Conservation (phyloP, 2,888 invertebrate genomes). For the Drosophila anomalipes region DNA sequence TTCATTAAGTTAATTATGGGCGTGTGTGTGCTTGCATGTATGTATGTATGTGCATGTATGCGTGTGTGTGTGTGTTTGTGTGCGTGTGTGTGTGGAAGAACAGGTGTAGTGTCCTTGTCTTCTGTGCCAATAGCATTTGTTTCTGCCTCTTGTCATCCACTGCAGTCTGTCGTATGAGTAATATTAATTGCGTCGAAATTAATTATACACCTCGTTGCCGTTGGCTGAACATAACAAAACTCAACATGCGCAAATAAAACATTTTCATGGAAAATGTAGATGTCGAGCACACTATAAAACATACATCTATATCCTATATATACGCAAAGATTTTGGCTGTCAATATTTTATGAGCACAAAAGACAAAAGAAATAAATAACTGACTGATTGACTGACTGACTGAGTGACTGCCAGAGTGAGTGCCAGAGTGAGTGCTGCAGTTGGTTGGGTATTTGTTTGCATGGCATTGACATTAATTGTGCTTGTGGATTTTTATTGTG, state of each 20-base stretch:
- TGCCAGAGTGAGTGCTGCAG: constrained; percentile 5
- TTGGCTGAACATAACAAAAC: constrained; percentile 27
- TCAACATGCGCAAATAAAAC: constrained; percentile 14
- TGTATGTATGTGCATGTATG: constrained; percentile 1
- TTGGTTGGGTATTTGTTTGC: constrained; percentile 13
- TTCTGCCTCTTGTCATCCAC: constrained; percentile 1
- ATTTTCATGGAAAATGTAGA: constrained; percentile 9
- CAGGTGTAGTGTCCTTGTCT: constrained; percentile 26
- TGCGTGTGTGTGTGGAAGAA: constrained; percentile 1
- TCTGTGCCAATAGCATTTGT: constrained; percentile 36
- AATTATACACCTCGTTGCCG: constrained; percentile 71
- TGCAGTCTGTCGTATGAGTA: constrained; percentile 49
- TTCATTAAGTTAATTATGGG: constrained; percentile 53
- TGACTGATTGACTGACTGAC: constrained; percentile 3
- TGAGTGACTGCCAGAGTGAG: constrained; percentile 3
- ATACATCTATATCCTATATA: neutral
- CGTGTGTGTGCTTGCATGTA: neutral
- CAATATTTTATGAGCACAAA: constrained; percentile 18
- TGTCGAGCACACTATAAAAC: neutral
- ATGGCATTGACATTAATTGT: constrained; percentile 14
- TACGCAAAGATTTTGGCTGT: neutral
- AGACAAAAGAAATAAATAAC: neutral
- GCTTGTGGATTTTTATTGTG: constrained; percentile 56
- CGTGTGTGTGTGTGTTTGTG: neutral
- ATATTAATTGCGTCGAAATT: constrained; percentile 69